These are phyloP conservation scores for Zhuqinia jingwanae DNA, from an alignment of 2,888 invertebrate species.

Conservation along the genomic window DNA sequence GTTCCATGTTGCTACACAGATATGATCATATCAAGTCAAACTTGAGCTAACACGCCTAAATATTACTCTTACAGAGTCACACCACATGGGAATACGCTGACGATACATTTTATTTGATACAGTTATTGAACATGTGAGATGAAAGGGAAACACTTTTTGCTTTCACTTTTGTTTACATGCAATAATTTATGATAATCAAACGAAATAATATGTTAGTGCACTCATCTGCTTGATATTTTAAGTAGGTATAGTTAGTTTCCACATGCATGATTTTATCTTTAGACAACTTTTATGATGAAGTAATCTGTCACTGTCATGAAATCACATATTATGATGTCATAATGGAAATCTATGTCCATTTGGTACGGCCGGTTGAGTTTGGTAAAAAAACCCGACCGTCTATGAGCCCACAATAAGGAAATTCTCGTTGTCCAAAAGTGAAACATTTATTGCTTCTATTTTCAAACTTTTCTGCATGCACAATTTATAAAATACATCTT, in stretches of 20 bases:
- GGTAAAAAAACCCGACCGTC: neutral
- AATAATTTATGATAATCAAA: neutral
- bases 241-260: too few species aligned
- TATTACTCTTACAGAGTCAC: neutral
- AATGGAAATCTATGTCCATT: slow-evolving; percentile 7
- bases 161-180: neutral
- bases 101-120: too few species aligned
- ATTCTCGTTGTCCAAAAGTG: neutral
- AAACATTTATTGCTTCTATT: neutral
- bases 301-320: slow-evolving; percentile 57
- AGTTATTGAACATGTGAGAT: neutral
- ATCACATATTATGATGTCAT: slow-evolving; percentile 11
- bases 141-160: neutral
- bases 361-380: neutral
- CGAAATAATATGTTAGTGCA: neutral
- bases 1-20: neutral
- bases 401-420: neutral
- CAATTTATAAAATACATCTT: neutral
- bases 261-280: slow-evolving; percentile 40
- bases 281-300: slow-evolving; percentile 51
- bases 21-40: neutral
- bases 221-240: neutral
- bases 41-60: neutral
- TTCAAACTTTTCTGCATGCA: neutral
- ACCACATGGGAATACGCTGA: neutral